Base-by-base conservation (phyloP, 2,888 invertebrate species). In the Orthonychiurus folsomi region DNA sequence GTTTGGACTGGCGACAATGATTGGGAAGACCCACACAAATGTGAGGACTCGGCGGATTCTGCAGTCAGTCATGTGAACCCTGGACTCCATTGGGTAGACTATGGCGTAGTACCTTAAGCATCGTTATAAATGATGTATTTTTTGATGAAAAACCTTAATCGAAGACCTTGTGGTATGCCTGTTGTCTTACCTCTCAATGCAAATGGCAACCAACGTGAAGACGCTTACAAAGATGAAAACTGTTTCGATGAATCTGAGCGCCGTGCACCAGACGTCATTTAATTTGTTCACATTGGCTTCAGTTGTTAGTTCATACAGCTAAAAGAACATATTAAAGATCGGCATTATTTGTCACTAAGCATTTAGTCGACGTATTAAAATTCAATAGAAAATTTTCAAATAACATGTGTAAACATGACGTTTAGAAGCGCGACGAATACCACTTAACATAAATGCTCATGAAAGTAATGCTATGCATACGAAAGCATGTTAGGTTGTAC, bases 31-130 rank as follows among this genome's bases (percentile, higher is more conserved):
- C 79, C 79, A 79, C 2, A 78, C 77, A 20, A 73, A 68, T 1
- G 76, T 69, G 5, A 79, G 72, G 37, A 79, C 77, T 59, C 74
- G 73, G 26, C 74, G 74, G 20, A 78, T 77, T 23, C 79, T 69
- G 0, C 75, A 73, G 66, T 74, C 74, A 20, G 74, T 74, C 69
- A 75, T 73, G 28, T 75, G 72, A 62, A 74, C 76, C 71, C 79
- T 75, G 23, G 77, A 76, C 25, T 77, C 76, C 52, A 79, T 72
- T 1, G 79, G 79, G 63, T 79, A 76, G 1, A 79, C 77, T 15
- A 80, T 77, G 24, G 79, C 79, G 66, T 78, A 77, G 64, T 78
- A 79, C 63, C 79, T 79, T n/a, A n/a, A n/a, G n/a, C n/a, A n/a
- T n/a, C n/a, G n/a, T n/a, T n/a, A n/a, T n/a, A n/a, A n/a, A n/a